Evolutionary conservation across 2,888 invertebrate genomes (phyloP).

Genomic region (Lumbricus terrestris): DNA sequence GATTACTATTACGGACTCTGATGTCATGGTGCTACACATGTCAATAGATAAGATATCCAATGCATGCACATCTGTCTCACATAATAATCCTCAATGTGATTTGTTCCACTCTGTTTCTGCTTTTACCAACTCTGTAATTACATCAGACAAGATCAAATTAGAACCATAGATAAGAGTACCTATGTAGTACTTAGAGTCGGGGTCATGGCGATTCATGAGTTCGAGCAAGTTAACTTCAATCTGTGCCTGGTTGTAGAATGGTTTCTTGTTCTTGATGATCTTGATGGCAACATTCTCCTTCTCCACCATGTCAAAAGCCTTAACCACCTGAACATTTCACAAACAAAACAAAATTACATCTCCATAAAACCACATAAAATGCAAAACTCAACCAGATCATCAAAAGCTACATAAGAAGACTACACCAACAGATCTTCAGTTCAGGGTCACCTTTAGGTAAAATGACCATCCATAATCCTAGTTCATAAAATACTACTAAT

Average conservation of each 20-base stretch:
- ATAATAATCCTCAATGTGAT: neutral
- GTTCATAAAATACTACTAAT: neutral
- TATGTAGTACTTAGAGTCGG: conserved; percentile 98
- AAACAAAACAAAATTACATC: neutral
- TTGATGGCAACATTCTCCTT: conserved; percentile 99
- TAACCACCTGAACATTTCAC: conserved; percentile 88
- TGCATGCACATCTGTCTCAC: neutral
- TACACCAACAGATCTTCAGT: neutral
- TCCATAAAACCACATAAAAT: conserved; percentile 69
- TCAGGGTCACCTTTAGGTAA: neutral
- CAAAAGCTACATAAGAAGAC: neutral
- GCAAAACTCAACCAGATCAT: no score
- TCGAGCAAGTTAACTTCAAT: conserved; percentile 99
- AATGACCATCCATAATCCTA: neutral
- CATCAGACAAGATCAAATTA: neutral
- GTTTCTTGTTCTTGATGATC: conserved; percentile 99
- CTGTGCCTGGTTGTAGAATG: conserved; percentile 99
- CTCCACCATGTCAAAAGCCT: conserved; percentile 96
- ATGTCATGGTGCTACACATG: no score
- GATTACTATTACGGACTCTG: no score
- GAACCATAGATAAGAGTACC: conserved; percentile 29
- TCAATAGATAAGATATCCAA: neutral
- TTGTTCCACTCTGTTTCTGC: no score
- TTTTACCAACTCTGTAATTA: neutral
- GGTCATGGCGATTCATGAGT: conserved; percentile 99